Evolutionary conservation across 2,113 vertebrate genomes (phyloP).

Genomic region (Ciconia stormi): DNA sequence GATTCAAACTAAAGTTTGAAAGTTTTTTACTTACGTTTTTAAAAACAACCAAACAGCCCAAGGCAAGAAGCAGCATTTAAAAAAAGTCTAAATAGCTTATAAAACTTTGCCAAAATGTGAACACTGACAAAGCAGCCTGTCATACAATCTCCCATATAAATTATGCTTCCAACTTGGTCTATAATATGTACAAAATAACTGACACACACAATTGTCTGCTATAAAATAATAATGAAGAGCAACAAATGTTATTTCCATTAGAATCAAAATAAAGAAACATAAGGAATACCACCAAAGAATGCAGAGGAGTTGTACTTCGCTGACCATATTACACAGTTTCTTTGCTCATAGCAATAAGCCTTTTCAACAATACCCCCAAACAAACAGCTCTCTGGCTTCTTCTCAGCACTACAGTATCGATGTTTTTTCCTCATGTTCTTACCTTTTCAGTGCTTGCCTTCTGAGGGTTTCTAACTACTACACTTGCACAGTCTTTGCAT

Average conservation of each 20-base stretch:
- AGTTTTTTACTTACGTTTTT: not conserved
- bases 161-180: not conserved
- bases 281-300: not conserved
- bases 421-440: not conserved
- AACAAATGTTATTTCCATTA: not conserved
- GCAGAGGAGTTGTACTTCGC: not conserved
- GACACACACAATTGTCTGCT: not conserved
- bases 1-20: not conserved
- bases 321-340: not conserved
- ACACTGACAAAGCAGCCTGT: not conserved
- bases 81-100: not conserved
- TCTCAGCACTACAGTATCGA: not conserved
- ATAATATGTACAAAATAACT: not conserved
- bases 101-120: not conserved
- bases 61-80: not conserved
- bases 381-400: not conserved
- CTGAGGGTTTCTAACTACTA: not conserved
- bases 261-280: not conserved
- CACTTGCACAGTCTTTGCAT: not conserved
- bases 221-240: not conserved
- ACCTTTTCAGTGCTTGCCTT: not conserved
- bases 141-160: not conserved
- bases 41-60: not conserved
- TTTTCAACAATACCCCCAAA: not conserved
- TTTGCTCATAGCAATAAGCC: not conserved